A percentile compares a stretch with the other conserved stretches of the same genome.
phyloP scores from a whole-genome alignment of 2,113 vertebrate genomes.

The Festucalex cinctus region DNA sequence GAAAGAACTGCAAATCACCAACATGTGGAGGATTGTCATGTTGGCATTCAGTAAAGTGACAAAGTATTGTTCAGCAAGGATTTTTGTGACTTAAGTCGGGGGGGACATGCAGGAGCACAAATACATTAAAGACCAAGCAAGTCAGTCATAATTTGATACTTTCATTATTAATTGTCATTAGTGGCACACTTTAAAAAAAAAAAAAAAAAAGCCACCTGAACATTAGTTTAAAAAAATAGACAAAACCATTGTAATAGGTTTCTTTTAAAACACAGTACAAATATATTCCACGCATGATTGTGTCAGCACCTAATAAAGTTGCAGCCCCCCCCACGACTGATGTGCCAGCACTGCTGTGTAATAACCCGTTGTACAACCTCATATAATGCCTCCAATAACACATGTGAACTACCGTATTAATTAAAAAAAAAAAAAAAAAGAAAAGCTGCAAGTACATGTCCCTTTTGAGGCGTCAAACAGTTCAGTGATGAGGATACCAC shows the following conservation, averaged over 20 bases:
- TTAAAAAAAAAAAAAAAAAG: slow-evolving; percentile 23
- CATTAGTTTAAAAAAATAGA: not conserved
- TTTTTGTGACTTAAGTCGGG: not conserved
- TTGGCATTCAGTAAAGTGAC: not conserved
- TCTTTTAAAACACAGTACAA: slow-evolving; percentile 43
- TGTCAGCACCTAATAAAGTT: slow-evolving; percentile 22
- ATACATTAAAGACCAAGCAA: not conserved
- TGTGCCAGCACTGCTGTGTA: not conserved
- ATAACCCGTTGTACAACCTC: slow-evolving; percentile 16
- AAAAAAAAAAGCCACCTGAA: slow-evolving; percentile 2
- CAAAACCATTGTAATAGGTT: slow-evolving; percentile 11
- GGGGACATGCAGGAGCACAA: not conserved
- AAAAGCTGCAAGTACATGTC: slow-evolving; percentile 5
- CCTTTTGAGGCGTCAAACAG: slow-evolving; percentile 17
- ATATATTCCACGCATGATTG: slow-evolving; percentile 8
- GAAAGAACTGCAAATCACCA: not conserved
- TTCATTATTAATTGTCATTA: not conserved
- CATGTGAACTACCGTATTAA: slow-evolving; percentile 11
- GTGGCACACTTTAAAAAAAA: not conserved
- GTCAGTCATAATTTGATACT: not conserved
- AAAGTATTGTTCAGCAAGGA: not conserved
- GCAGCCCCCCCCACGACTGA: not conserved
- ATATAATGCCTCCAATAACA: not conserved
- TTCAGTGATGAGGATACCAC: slow-evolving; percentile 56
- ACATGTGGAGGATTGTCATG: not conserved